Percentiles rank a stretch among this genome's conserved stretches.
Evolutionary conservation across 1,140 invertebrate species (phyloP).

Genomic region (Marisa cornuarietis): DNA sequence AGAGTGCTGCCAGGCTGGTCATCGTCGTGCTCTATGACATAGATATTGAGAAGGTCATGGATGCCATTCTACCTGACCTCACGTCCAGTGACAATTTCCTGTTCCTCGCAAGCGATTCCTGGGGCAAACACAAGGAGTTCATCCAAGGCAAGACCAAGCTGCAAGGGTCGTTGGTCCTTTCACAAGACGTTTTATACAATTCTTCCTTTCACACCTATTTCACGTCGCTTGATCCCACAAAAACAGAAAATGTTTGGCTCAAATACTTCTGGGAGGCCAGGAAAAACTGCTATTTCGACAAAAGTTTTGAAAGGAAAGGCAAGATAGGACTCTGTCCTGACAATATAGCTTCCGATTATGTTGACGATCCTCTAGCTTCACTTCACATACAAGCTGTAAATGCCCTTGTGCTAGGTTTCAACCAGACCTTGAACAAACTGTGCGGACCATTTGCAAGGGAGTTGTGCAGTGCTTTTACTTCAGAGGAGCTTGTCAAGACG

Average conservation of each 20-base stretch:
- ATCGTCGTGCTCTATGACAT: slow-evolving; percentile 22
- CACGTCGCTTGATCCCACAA: neutral
- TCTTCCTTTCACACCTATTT: slow-evolving; percentile 1
- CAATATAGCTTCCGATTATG: neutral
- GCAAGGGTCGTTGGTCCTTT: slow-evolving; percentile 9
- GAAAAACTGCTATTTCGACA: slow-evolving; percentile 10
- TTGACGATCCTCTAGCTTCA: slow-evolving; percentile 7
- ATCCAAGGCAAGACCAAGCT: slow-evolving; percentile 9
- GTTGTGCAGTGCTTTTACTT: neutral
- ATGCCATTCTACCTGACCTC: neutral
- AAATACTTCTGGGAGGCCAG: slow-evolving; percentile 17
- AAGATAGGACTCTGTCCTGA: slow-evolving; percentile 5
- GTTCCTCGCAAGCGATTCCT: slow-evolving; percentile 15
- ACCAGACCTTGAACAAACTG: neutral
- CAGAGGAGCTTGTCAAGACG: neutral
- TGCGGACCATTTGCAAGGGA: neutral
- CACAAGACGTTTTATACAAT: slow-evolving; percentile 3
- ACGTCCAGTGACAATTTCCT: slow-evolving; percentile 1
- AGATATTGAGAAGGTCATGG: slow-evolving; percentile 3
- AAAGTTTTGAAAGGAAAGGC: slow-evolving; percentile 14
- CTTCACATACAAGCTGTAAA: slow-evolving; percentile 12
- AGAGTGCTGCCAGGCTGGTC: slow-evolving; percentile 19
- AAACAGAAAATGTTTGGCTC: slow-evolving; percentile 10
- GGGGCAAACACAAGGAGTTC: slow-evolving; percentile 7
- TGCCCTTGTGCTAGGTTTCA: slow-evolving; percentile 2